Evolutionary conservation across 92 coral and sea anemone species (phyloP).

Genomic region (Chrysogorgia sp.): DNA sequence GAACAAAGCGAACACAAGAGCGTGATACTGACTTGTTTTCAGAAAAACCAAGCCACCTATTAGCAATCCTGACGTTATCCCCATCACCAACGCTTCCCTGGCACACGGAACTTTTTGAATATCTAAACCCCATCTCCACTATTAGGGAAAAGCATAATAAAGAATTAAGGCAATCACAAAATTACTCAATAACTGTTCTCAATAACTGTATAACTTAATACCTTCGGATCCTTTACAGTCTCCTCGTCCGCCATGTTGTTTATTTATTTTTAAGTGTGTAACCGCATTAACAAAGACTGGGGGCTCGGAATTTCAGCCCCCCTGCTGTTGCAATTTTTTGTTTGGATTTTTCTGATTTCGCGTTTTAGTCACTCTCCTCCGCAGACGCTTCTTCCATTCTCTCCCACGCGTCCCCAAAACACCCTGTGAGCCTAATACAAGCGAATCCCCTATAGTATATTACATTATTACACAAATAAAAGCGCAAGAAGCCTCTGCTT

Average conservation of each 20-base stretch:
- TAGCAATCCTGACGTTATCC: constrained; percentile 76
- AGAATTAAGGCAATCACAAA: not conserved
- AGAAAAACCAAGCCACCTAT: constrained; percentile 70
- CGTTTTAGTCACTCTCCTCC: no score
- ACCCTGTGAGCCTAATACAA: no score
- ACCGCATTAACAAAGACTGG: not conserved
- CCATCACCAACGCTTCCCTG: constrained; percentile 80
- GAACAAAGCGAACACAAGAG: not conserved
- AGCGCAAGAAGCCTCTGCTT: no score
- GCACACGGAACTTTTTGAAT: constrained; percentile 87
- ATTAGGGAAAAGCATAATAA: not conserved
- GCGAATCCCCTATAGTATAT: no score
- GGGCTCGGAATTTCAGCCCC: not conserved
- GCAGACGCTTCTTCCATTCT: no score
- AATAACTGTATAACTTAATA: not conserved
- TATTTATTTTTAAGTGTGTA: not conserved
- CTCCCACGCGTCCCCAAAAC: no score
- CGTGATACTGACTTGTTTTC: constrained; percentile 87
- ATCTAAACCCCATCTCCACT: constrained; percentile 79
- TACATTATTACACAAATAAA: no score
- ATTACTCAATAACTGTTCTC: not conserved
- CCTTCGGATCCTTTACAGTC: not conserved
- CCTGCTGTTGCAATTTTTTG: no score
- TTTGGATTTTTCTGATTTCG: no score
- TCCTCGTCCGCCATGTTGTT: constrained; percentile 35